Percentiles rank a stretch among this genome's conserved stretches.
These are phyloP conservation scores for Tipula unca DNA, from an alignment of 2,888 invertebrate species.

Conservation along the genomic window DNA sequence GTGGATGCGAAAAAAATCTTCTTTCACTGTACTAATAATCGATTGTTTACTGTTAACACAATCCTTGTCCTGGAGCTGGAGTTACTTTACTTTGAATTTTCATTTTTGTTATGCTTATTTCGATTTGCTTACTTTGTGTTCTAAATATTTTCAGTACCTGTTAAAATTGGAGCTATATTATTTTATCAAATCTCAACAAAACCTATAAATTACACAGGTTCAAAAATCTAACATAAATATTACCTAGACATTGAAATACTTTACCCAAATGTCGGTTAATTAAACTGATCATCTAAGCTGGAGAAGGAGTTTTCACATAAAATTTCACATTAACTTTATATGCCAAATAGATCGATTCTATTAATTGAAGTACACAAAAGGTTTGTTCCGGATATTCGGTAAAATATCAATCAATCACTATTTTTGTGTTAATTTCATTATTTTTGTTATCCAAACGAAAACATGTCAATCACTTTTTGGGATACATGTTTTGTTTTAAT, in stretches of 20 bases:
- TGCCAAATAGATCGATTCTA: not conserved
- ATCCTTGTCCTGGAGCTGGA: too few species aligned
- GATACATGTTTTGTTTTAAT: not conserved
- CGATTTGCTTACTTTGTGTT: too few species aligned
- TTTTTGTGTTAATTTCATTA: not conserved
- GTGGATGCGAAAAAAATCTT: too few species aligned
- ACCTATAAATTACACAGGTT: not conserved
- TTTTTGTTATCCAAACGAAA: not conserved
- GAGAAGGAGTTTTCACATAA: not conserved
- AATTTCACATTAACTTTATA: not conserved
- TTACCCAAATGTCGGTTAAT: not conserved
- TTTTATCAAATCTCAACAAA: not conserved
- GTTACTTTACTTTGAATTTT: too few species aligned
- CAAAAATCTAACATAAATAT: not conserved
- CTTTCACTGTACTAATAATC: too few species aligned
- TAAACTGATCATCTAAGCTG: not conserved
- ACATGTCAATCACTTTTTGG: conserved; percentile 14
- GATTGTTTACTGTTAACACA: too few species aligned
- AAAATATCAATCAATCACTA: conserved; percentile 14
- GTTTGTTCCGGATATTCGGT: not conserved
- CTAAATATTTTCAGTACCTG: too few species aligned
- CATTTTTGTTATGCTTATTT: too few species aligned
- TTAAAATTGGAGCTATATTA: not conserved
- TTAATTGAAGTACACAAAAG: not conserved
- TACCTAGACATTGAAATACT: too few species aligned